These are phyloP conservation scores for Zoanthus sansibaricus DNA, from an alignment of 92 coral and sea anemone species.

Conservation along the genomic window DNA sequence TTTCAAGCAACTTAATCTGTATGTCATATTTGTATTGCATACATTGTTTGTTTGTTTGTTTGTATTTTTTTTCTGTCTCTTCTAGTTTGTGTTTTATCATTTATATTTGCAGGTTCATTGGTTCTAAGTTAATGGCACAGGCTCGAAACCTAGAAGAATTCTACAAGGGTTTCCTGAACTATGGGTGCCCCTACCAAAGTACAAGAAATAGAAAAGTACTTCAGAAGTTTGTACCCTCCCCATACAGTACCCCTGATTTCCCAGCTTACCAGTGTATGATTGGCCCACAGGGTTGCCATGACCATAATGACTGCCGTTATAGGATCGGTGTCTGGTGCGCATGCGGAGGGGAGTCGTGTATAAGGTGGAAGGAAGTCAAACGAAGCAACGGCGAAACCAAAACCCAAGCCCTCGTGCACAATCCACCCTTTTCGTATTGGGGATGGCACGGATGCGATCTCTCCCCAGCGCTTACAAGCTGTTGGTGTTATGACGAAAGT, in stretches of 20 bases:
- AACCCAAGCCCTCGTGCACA: neutral
- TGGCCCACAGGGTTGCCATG: constrained; percentile 56
- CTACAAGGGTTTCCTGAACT: constrained; percentile 65
- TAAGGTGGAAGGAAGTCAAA: neutral
- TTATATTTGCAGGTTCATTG: constrained; percentile 38
- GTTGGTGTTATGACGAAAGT: constrained; percentile 12
- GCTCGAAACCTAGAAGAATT: constrained; percentile 63
- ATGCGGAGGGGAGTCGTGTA: constrained; percentile 34
- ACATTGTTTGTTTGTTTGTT: too few relatives aligned
- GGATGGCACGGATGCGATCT: constrained; percentile 29
- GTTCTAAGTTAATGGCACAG: constrained; percentile 32
- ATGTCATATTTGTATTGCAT: too few relatives aligned
- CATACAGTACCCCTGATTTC: constrained; percentile 23
- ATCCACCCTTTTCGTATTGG: neutral
- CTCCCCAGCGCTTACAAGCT: neutral
- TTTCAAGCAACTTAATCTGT: too few relatives aligned
- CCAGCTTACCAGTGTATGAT: constrained; percentile 57
- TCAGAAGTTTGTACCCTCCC: constrained; percentile 51
- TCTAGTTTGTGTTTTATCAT: neutral
- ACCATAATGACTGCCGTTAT: constrained; percentile 57
- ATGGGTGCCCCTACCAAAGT: constrained; percentile 40
- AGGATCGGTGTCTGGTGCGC: constrained; percentile 25
- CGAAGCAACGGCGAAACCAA: neutral
- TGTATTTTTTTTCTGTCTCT: neutral
- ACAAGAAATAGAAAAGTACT: constrained; percentile 34